Evolutionary conservation across 2,797 vertebrate genomes (phyloP), one percentile per base, ranked within the genome.

Genomic region (Poecile montanus): DNA sequence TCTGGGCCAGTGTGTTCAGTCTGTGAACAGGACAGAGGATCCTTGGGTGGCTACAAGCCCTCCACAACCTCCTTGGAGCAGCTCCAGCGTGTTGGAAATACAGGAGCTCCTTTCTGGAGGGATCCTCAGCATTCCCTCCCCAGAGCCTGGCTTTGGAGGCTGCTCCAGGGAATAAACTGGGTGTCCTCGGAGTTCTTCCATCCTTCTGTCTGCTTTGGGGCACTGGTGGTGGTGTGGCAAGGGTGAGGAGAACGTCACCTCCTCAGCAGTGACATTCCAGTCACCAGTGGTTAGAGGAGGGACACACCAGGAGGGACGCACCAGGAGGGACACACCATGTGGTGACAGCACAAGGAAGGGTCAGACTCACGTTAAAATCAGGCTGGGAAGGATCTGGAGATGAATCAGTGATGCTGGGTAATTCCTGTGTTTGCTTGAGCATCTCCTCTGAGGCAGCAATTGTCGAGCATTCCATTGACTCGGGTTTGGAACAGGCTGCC

Each of bases 201-300:
- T 42, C 20, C 27, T 44, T 50, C 53, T 2, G 1, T 8, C 32
- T 0, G 14, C 30, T 40, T 16, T 0, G 7, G 20, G 16, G 14
- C 13, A 2, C 26, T 7, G 27, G 40, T 5, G 47, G 14, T 7
- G 40, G 0, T 14, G 58, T 16, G 76, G 40, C 7, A 16, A 27
- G 27, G 44, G 26, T 9, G 21, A 47, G 47, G 30, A 4, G 50
- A 29, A 30, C 13, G 53, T 20, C 71, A 50, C 36, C 57, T 61
- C 50, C 36, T 30, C 21, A 0, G 34, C 4, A 20, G 53, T 12
- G 23, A 9, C 20, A 21, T 2, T n/a, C 17, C 1, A 0, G 7
- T 5, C 38, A 40, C 38, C 38, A 40, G 27, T 48, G 62, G 4
- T 3, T 9, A 7, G 34, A 45, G 57, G 22, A 61, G 57, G 65